phyloP scores from a whole-genome alignment of 2,888 invertebrate species.

The Lymantria dispar region DNA sequence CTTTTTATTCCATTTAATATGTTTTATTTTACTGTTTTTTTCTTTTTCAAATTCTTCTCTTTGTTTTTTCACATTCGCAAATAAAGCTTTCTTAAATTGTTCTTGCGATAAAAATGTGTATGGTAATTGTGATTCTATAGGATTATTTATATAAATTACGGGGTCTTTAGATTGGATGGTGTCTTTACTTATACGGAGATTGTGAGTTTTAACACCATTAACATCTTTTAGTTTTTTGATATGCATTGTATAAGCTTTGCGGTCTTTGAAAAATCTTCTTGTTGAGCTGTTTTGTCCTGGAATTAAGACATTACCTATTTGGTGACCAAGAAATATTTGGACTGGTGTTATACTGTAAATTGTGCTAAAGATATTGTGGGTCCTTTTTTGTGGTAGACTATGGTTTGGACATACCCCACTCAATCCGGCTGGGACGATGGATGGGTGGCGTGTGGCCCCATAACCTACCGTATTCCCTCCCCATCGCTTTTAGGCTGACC shows the following conservation, averaged over 20 bases:
- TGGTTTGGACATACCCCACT: too few species aligned
- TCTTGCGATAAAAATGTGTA: conserved; percentile 52
- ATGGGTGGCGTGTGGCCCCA: too few species aligned
- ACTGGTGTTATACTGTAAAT: too few species aligned
- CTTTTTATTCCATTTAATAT: background rate
- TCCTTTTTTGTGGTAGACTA: too few species aligned
- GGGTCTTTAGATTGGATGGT: conserved; percentile 27
- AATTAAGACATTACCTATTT: too few species aligned
- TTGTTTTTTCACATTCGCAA: conserved; percentile 31
- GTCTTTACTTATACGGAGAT: conserved; percentile 46
- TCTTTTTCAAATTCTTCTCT: conserved; percentile 23
- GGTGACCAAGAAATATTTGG: too few species aligned
- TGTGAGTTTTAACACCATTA: conserved; percentile 62
- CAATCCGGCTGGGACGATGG: too few species aligned
- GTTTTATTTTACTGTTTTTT: background rate
- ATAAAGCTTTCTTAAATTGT: conserved; percentile 54
- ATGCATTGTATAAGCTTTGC: conserved; percentile 52
- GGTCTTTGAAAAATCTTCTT: conserved; percentile 39
- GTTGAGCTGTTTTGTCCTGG: conserved; percentile 13
- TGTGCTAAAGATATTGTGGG: too few species aligned
- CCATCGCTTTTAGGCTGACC: too few species aligned
- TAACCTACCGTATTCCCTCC: too few species aligned
- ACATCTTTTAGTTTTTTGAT: conserved; percentile 61
- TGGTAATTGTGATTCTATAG: conserved; percentile 63
- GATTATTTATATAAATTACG: conserved; percentile 64